Base-by-base conservation (phyloP, 2,797 vertebrate species). In the Syndactyla subalaris region DNA sequence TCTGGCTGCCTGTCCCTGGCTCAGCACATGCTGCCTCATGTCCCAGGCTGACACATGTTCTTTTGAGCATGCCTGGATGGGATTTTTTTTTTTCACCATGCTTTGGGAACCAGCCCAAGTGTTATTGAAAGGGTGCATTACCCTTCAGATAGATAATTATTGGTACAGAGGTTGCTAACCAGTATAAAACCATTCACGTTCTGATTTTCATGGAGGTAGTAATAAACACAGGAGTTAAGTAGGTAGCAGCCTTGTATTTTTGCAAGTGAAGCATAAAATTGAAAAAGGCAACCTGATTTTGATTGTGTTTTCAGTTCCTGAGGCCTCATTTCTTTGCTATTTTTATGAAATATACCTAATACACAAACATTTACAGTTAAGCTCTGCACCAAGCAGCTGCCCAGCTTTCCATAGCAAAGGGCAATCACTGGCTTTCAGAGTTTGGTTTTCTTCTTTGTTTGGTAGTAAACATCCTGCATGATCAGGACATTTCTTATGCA, bases 1-100 rank as follows among this genome's bases (percentile, higher is more conserved):
- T 20, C 67, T 51, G 22, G 14, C 43, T 65, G 32, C 29, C 20
- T 51, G 38, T 17, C 12, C 59, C 36, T 8, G 22, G 43, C 10
- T 72, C 0, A 0, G 16, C 16, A 32, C 2, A 0, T 23, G 67
- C 66, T 71, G 41, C 46, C 32, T 77, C 17, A 66, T 68, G 51
- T 46, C 70, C 20, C 2, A 0, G 14, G 32, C 67, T 48, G 59
- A 36, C 57, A 7, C 2, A 2, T 32, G n/a, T 43, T 46, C 46
- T 30, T 20, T 41, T 38, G 72, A 51, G 65, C 5, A 0, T 19
- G 54, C 45, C 45, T 59, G 39, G 14, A 4, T 63, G 63, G 71
- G 48, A 54, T 8, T 22, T 26, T 46, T n/a, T 46, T n/a, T 62
- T 48, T 70, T 27, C 38, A 45, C 34, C 32, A 26, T 58, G 61